Conservation (phyloP, 2,888 invertebrate genomes). For the Aelia acuminata region DNA sequence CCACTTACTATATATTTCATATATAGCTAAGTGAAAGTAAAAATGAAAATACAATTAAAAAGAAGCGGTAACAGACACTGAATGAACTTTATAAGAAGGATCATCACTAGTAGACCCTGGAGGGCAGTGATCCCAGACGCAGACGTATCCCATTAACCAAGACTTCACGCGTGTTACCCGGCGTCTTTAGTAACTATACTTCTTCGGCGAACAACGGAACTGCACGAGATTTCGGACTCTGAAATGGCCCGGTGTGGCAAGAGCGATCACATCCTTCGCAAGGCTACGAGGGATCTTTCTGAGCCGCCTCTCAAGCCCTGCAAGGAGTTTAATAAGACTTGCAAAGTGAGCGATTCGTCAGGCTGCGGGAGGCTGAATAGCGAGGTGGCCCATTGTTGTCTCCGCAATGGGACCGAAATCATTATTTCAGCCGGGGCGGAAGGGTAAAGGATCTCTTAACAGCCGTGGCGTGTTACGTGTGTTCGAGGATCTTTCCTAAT, state of each 20-base stretch:
- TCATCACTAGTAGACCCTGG: not conserved
- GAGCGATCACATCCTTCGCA: conserved; percentile 19
- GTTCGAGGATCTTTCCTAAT: not conserved
- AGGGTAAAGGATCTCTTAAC: conserved; percentile 23
- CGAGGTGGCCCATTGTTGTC: not conserved
- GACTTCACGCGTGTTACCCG: conserved; percentile 32
- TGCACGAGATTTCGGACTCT: not conserved
- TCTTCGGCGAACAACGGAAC: conserved; percentile 12
- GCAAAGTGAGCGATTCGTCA: conserved; percentile 14
- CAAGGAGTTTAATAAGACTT: conserved; percentile 26
- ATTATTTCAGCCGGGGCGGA: conserved; percentile 17
- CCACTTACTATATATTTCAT: too few species aligned
- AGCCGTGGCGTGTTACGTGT: conserved; percentile 1
- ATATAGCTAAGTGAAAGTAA: too few species aligned
- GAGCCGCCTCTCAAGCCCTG: not conserved
- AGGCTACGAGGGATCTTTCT: not conserved
- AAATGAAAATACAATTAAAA: too few species aligned
- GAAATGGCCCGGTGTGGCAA: not conserved
- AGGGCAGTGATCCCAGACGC: not conserved
- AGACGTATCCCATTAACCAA: conserved; percentile 25
- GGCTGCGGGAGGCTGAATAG: not conserved
- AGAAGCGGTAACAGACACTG: not conserved
- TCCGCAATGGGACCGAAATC: conserved; percentile 14
- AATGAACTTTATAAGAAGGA: not conserved
- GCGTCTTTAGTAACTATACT: not conserved